Base-by-base conservation (phyloP, 2,113 vertebrate species). In the Myiozetetes cayanensis region DNA sequence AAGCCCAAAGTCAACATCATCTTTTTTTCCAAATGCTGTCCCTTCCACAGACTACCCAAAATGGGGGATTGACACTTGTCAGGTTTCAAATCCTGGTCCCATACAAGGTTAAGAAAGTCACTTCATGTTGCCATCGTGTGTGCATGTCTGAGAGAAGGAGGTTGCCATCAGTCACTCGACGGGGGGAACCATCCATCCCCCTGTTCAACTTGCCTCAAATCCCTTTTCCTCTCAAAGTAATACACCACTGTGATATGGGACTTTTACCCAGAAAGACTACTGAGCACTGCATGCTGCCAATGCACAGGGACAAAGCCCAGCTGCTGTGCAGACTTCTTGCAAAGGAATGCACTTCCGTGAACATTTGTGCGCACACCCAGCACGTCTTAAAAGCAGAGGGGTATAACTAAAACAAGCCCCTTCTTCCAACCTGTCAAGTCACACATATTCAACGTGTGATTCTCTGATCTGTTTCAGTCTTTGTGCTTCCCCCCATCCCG, bases 151-250 rank as follows among this genome's bases (percentile, higher is more conserved):
- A 50, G 16, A 21, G 19, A 56, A n/a, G 24, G 31, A 73, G 14
- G 9, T 7, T 55, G 35, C 0, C 0, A 44, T 8, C 3, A 0
- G 17, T 66, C 61, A 59, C 33, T 17, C 0, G 0, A 12, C 5
- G 43, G 7, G 4, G 20, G 22, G 8, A 65, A 25, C 17, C 23
- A 21, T n/a, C 21, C 33, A 28, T 15, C 12, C 6, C 13, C 5
- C 50, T 9, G 14, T 22, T 13, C 20, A 53, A 49, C 37, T 61
- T 43, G 20, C 28, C 59, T 83, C 59, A 37, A 22, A 77, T 37
- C 30, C 22, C 20, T 59, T 78, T 74, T 75, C 18, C 35, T 77
- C 47, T 47, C 49, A 27, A 63, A 81, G 8, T 6, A 4, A 31
- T 25, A 28, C 4, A 23, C 18, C 19, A 27, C 49, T 46, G 53